Conservation (phyloP, 2,888 invertebrate genomes). For the Griposia aprilina region DNA sequence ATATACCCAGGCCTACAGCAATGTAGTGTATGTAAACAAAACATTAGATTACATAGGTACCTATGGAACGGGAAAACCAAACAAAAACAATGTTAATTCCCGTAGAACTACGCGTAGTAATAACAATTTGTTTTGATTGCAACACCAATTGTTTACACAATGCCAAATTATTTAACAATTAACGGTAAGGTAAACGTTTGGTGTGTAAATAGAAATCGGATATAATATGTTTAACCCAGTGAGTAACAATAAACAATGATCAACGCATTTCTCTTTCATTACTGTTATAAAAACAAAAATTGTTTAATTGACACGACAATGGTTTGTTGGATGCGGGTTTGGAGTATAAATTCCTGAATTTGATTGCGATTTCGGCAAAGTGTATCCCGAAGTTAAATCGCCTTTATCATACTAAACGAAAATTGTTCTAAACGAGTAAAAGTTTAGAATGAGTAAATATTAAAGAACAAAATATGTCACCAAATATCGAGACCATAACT, state of each 20-base stretch:
- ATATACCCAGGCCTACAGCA: slow-evolving; percentile 20
- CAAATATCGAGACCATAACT: not conserved
- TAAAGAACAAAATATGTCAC: not conserved
- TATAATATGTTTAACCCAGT: slow-evolving; percentile 31
- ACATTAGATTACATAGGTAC: slow-evolving; percentile 38
- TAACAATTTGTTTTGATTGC: slow-evolving; percentile 62
- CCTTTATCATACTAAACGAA: no score
- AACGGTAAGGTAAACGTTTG: slow-evolving; percentile 56
- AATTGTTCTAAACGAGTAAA: no score
- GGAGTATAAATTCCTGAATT: not conserved
- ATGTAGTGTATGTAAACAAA: slow-evolving; percentile 26
- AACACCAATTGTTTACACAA: slow-evolving; percentile 56
- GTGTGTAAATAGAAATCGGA: slow-evolving; percentile 43
- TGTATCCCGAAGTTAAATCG: not conserved
- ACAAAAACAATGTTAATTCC: slow-evolving; percentile 48
- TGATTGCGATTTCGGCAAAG: slow-evolving; percentile 1
- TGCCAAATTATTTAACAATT: slow-evolving; percentile 59
- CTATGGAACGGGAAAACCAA: slow-evolving; percentile 25
- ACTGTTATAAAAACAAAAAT: slow-evolving; percentile 9
- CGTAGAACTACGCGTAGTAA: slow-evolving; percentile 36
- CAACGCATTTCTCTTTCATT: slow-evolving; percentile 30
- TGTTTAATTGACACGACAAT: slow-evolving; percentile 26
- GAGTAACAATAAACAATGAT: slow-evolving; percentile 31
- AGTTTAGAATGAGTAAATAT: not conserved
- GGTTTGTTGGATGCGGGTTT: not conserved